A percentile compares a stretch with the other conserved stretches of the same genome.
Conservation (phyloP, 2,888 invertebrate species). For the Agonopterix arenella region DNA sequence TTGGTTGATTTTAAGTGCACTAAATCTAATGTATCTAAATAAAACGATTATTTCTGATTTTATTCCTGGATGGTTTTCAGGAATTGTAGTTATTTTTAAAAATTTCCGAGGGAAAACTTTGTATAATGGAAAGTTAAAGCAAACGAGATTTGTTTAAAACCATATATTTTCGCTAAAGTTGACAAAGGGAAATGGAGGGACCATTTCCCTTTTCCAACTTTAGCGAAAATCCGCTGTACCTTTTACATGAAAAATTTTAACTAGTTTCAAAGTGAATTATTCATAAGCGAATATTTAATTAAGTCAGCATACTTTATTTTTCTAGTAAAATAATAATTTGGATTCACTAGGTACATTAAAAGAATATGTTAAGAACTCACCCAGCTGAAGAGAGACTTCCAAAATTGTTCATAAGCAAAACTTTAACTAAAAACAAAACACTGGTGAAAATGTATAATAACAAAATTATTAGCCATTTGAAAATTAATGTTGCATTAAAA, state of each 20-base stretch:
- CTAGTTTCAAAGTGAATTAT: neutral
- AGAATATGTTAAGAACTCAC: neutral
- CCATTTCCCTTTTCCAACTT: neutral
- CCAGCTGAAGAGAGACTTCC: neutral
- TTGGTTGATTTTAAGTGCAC: too few species aligned
- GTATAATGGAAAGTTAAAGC: too few species aligned
- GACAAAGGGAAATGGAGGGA: too few species aligned
- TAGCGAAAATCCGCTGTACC: neutral
- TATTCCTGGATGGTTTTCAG: too few species aligned
- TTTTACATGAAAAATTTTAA: neutral
- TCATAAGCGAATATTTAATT: neutral
- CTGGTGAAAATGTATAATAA: neutral
- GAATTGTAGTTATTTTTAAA: too few species aligned
- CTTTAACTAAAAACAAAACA: neutral
- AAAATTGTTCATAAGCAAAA: neutral
- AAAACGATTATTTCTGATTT: too few species aligned
- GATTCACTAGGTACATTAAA: neutral
- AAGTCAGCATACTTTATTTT: neutral
- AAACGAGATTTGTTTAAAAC: neutral
- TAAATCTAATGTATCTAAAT: too few species aligned
- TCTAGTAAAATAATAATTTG: neutral
- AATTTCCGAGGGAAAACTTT: too few species aligned
- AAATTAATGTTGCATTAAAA: neutral
- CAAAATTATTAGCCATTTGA: neutral
- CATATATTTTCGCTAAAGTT: too few species aligned